Conservation (phyloP, 2,113 vertebrate species). For the Paedocypris sp. region DNA sequence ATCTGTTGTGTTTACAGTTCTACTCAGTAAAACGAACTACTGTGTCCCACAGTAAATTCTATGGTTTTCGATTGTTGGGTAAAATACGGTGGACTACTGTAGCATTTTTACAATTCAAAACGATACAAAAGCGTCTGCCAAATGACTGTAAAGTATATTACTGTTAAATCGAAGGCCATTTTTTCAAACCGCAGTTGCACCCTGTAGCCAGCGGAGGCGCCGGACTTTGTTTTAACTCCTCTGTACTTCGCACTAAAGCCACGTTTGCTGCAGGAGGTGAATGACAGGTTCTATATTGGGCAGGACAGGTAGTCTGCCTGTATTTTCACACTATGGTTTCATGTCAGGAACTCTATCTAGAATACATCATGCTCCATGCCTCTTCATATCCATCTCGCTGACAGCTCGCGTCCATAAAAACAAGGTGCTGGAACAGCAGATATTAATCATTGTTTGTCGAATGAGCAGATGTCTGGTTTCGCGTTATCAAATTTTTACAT, state of each 20-base stretch:
- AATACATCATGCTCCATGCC: slow-evolving; percentile 44
- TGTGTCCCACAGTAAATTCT: too few relatives aligned
- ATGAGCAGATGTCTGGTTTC: slow-evolving; percentile 30
- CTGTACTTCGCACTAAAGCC: not conserved
- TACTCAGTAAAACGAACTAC: too few relatives aligned
- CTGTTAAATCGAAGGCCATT: too few relatives aligned
- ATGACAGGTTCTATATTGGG: slow-evolving; percentile 38
- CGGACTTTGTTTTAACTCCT: not conserved
- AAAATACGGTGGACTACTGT: too few relatives aligned
- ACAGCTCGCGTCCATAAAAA: slow-evolving; percentile 44
- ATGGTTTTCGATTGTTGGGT: too few relatives aligned
- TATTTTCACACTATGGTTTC: slow-evolving; percentile 52
- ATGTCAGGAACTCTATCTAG: slow-evolving; percentile 52
- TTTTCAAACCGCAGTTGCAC: too few relatives aligned
- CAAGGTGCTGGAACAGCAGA: slow-evolving; percentile 34
- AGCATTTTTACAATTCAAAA: too few relatives aligned
- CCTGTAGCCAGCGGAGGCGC: too few relatives aligned
- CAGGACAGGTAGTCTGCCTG: slow-evolving; percentile 49
- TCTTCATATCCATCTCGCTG: slow-evolving; percentile 30
- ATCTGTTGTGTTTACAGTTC: too few relatives aligned
- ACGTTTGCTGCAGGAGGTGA: slow-evolving; percentile 37
- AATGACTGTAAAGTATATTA: too few relatives aligned
- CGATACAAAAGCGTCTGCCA: too few relatives aligned
- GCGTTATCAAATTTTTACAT: slow-evolving; percentile 12
- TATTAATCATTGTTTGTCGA: slow-evolving; percentile 55